phyloP scores from a whole-genome alignment of 35 echinoderm and acorn worm species.

The Ophiothrix spiculata region DNA sequence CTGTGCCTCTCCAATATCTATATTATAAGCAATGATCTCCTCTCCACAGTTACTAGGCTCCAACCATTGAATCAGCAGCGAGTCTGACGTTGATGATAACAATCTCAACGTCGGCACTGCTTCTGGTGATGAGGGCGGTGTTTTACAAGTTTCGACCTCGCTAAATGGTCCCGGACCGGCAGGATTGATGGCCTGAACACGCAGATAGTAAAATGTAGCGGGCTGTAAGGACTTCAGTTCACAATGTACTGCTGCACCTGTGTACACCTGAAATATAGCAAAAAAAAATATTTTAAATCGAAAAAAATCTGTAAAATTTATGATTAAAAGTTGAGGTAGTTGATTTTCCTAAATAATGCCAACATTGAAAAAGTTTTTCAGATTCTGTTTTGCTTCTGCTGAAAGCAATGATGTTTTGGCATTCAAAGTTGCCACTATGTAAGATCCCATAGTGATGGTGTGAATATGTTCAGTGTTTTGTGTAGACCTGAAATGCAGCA shows the following conservation, averaged over 20 bases:
- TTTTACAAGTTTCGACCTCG: conserved; percentile 72
- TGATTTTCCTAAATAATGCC: no score
- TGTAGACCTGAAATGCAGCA: no score
- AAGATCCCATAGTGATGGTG: no score
- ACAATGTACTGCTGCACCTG: conserved; percentile 59
- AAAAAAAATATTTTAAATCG: no score
- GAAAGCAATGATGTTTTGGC: no score
- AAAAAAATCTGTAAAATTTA: no score
- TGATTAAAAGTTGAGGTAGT: no score
- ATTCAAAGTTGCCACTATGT: no score
- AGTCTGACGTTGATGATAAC: conserved; percentile 88
- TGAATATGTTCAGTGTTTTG: no score
- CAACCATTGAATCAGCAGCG: conserved; percentile 79
- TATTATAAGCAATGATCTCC: conserved; percentile 95
- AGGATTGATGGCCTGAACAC: conserved; percentile 89
- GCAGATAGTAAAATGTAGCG: conserved; percentile 92
- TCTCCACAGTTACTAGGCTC: conserved; percentile 90
- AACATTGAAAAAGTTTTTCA: no score
- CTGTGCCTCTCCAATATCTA: conserved; percentile 85
- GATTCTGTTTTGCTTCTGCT: no score
- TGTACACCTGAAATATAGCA: conserved; percentile 70
- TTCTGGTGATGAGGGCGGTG: conserved; percentile 87
- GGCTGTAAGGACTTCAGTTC: conserved; percentile 82
- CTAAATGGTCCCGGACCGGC: conserved; percentile 93
- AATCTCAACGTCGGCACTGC: conserved; percentile 76